A percentile compares a stretch with the other conserved stretches of the same genome.
phyloP scores from a whole-genome alignment of 2,888 invertebrate genomes.

The Ochropacha duplaris region DNA sequence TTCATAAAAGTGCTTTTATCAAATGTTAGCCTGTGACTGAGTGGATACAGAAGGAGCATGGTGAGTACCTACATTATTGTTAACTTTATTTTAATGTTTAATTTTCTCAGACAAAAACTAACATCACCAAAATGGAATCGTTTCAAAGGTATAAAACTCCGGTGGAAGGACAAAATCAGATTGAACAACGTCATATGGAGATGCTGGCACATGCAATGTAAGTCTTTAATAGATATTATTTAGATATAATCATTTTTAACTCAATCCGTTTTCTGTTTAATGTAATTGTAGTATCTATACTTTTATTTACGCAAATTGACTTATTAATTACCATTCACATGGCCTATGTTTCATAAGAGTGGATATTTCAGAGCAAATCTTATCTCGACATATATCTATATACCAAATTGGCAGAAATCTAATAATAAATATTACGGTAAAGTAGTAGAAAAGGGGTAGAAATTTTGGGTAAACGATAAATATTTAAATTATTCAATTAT shows the following conservation, averaged over 20 bases:
- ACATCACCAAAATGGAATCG: conserved; percentile 99
- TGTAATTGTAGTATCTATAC: too few relatives aligned
- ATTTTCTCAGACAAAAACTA: conserved; percentile 94
- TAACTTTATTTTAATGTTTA: conserved; percentile 26
- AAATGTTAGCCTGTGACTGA: conserved; percentile 64
- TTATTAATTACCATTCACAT: too few relatives aligned
- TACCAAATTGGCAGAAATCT: too few relatives aligned
- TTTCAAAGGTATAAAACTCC: conserved; percentile 97
- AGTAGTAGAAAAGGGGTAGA: not conserved
- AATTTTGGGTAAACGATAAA: too few relatives aligned
- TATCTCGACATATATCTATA: too few relatives aligned
- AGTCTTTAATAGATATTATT: conserved; percentile 57
- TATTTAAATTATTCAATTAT: too few relatives aligned
- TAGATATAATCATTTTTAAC: not conserved
- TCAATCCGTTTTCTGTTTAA: too few relatives aligned
- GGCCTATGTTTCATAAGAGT: too few relatives aligned
- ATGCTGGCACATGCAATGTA: conserved; percentile 99
- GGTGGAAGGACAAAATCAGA: conserved; percentile 99
- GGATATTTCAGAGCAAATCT: too few relatives aligned
- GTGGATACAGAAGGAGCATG: conserved; percentile 48
- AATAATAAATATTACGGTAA: too few relatives aligned
- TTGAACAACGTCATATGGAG: conserved; percentile 99
- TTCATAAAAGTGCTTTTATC: conserved; percentile 49
- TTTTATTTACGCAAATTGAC: too few relatives aligned
- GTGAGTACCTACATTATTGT: conserved; percentile 55